These are phyloP conservation scores for Lepidocolaptes lacrymiger DNA, from an alignment of 2,797 vertebrate species.

Conservation along the genomic window DNA sequence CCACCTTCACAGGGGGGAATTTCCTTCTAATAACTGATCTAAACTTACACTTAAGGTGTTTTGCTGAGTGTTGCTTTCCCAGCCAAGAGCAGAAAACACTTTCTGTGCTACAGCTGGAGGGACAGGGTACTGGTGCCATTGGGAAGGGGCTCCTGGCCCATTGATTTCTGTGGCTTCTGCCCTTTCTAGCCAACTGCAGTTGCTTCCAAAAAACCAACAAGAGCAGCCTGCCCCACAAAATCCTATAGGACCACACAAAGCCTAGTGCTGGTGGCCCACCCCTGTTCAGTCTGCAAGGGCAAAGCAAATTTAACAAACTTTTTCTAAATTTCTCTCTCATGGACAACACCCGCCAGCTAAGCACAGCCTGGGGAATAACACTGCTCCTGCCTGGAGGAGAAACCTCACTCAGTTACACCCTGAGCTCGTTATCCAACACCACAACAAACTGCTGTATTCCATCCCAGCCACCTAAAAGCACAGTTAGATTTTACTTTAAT, in stretches of 20 bases:
- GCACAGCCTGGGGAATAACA: neutral
- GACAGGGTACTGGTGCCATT: neutral
- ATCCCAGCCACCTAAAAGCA: neutral
- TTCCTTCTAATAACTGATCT: neutral
- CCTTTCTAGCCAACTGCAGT: too few species aligned
- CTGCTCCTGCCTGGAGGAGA: neutral
- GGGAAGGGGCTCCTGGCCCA: neutral
- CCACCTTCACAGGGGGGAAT: neutral
- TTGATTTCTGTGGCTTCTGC: accelerated
- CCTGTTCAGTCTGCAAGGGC: neutral
- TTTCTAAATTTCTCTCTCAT: neutral
- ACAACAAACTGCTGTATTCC: neutral
- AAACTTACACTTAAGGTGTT: neutral
- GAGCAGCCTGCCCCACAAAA: accelerated
- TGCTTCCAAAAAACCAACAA: neutral
- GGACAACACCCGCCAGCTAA: neutral
- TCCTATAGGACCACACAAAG: neutral
- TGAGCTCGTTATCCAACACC: neutral
- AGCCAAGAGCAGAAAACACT: neutral
- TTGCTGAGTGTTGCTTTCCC: neutral
- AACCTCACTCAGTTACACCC: neutral
- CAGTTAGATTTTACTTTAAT: accelerated
- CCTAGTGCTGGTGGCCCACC: neutral
- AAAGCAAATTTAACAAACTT: neutral
- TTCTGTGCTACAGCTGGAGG: neutral